A percentile compares a stretch with the other conserved stretches of the same genome.
phyloP scores from a whole-genome alignment of 2,113 vertebrate species.

The Petrocephalus zakoni region DNA sequence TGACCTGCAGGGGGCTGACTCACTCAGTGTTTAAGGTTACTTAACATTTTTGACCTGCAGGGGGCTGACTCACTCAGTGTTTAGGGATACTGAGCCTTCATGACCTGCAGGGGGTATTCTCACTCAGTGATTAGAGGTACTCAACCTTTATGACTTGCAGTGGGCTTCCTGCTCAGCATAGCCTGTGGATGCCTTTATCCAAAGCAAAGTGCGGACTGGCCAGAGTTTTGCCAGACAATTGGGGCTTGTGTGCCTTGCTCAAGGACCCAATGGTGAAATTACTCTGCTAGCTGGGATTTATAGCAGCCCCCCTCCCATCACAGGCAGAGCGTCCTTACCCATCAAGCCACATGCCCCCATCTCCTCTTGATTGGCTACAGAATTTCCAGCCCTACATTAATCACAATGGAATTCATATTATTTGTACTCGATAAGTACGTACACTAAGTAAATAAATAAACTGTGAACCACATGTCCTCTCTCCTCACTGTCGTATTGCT shows the following conservation, averaged over 20 bases:
- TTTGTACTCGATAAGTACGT: neutral
- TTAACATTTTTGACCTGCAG: no score
- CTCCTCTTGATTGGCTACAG: neutral
- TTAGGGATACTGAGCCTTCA: neutral
- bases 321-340: neutral
- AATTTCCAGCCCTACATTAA: neutral
- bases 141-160: neutral
- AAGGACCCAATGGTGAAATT: neutral
- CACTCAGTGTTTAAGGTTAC: neutral
- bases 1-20: neutral
- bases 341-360: neutral
- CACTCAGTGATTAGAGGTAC: neutral
- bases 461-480: neutral
- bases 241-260: neutral
- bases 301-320: neutral
- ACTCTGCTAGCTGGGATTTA: neutral
- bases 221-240: neutral
- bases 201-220: neutral
- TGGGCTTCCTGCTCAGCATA: neutral
- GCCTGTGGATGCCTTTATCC: neutral
- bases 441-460: neutral
- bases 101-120: neutral
- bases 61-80: neutral
- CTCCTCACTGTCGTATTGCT: constrained; percentile 1
- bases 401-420: neutral